A percentile compares a stretch with the other conserved stretches of the same genome.
Evolutionary conservation across 2,888 invertebrate genomes (phyloP).

Genomic region (Oligia latruncula): DNA sequence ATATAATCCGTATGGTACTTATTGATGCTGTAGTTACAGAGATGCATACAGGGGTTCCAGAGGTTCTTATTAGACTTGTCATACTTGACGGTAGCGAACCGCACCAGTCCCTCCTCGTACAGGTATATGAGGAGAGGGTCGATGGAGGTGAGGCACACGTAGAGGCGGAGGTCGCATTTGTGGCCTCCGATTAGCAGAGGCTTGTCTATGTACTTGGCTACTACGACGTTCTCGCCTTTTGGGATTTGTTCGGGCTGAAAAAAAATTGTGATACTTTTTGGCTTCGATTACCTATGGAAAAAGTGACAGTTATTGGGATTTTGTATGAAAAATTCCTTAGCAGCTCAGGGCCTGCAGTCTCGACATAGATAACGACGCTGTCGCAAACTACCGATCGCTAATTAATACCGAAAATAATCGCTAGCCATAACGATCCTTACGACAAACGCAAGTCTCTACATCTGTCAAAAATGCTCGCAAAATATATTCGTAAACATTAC

Average conservation of each 20-base stretch:
- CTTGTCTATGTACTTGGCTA: conserved; percentile 96
- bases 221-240: conserved; percentile 96
- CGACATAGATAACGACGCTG: no score
- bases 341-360: no score
- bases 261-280: neutral
- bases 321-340: neutral
- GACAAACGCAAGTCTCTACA: no score
- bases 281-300: neutral
- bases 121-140: conserved; percentile 98
- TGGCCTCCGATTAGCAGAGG: conserved; percentile 97
- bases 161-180: conserved; percentile 98
- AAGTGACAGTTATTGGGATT: neutral
- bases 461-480: no score
- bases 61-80: conserved; percentile 97
- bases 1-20: conserved; percentile 99
- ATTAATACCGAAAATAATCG: no score
- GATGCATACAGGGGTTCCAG: conserved; percentile 98
- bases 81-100: conserved; percentile 98
- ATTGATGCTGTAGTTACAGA: conserved; percentile 99
- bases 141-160: conserved; percentile 98
- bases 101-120: conserved; percentile 98
- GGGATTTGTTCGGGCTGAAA: conserved; percentile 96
- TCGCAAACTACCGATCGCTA: no score
- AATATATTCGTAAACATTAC: no score
- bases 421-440: no score